Conservation (phyloP, 1,140 invertebrate genomes). For the Conus ventricosus region DNA sequence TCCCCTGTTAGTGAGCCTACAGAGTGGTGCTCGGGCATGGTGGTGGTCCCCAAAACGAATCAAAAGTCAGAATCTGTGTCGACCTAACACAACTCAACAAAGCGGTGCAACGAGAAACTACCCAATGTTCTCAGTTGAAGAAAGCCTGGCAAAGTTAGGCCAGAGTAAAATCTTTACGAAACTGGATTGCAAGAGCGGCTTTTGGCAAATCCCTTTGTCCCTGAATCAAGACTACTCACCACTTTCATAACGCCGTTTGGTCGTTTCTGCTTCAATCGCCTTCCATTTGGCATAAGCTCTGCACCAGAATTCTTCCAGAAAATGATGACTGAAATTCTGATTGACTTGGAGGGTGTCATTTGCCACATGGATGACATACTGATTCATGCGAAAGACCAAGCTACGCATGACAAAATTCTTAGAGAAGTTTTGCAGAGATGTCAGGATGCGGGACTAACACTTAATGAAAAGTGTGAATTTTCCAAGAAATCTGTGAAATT, state of each 20-base stretch:
- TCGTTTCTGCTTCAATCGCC: constrained; percentile 64
- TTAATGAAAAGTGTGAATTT: constrained; percentile 55
- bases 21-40: constrained; percentile 6
- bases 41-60: constrained; percentile 26
- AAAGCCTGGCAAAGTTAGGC: constrained; percentile 29
- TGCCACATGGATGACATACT: constrained; percentile 59
- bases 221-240: constrained; percentile 39
- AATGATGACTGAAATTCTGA: constrained; percentile 40
- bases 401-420: constrained; percentile 52
- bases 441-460: constrained; percentile 50
- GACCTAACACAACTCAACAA: constrained; percentile 34
- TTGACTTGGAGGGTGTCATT: constrained; percentile 28
- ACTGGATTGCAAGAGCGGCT: constrained; percentile 36
- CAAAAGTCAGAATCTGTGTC: neutral
- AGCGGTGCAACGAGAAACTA: neutral
- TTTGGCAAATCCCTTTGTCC: constrained; percentile 44
- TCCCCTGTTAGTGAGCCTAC: constrained; percentile 15
- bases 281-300: constrained; percentile 72
- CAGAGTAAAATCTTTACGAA: constrained; percentile 67
- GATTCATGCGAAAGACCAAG: constrained; percentile 46
- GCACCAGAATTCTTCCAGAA: constrained; percentile 48
- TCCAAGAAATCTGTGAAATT: constrained; percentile 26
- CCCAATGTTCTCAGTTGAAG: neutral
- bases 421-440: constrained; percentile 52
- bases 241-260: constrained; percentile 70